A percentile compares a stretch with the other conserved stretches of the same genome.
These are phyloP conservation scores for Synergus laeviventris DNA, from an alignment of 2,888 invertebrate genomes.

Conservation along the genomic window DNA sequence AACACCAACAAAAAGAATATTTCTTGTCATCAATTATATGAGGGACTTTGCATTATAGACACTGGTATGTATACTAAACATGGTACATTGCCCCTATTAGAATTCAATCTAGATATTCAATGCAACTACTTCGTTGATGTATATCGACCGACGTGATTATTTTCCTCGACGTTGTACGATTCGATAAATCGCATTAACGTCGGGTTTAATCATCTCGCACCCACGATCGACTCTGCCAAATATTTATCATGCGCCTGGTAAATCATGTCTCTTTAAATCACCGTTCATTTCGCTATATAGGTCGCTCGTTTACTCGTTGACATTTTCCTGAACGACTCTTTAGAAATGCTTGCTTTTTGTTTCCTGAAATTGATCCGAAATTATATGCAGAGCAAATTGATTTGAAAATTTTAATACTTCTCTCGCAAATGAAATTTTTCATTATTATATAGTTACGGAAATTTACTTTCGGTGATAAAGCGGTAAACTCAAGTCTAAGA, in stretches of 20 bases:
- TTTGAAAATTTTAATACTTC: not conserved
- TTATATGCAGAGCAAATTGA: not conserved
- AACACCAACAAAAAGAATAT: not conserved
- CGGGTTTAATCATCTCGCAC: slow-evolving; percentile 32
- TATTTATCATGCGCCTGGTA: slow-evolving; percentile 18
- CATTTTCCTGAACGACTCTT: slow-evolving; percentile 10
- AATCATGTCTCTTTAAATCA: slow-evolving; percentile 28
- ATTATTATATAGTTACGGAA: not conserved
- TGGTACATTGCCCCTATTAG: slow-evolving; percentile 34
- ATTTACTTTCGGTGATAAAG: slow-evolving; percentile 7
- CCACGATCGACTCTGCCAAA: slow-evolving; percentile 35
- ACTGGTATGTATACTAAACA: not conserved
- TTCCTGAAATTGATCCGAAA: not conserved
- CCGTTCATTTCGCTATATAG: slow-evolving; percentile 10
- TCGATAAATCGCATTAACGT: slow-evolving; percentile 36
- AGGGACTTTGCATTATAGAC: not conserved
- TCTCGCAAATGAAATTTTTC: not conserved
- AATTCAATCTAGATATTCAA: slow-evolving; percentile 35
- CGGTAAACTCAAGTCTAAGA: slow-evolving; percentile 21
- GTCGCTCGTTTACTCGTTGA: slow-evolving; percentile 15
- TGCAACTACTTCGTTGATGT: slow-evolving; percentile 1
- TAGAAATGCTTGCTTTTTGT: not conserved
- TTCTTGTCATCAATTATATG: slow-evolving; percentile 13
- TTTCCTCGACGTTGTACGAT: slow-evolving; percentile 27
- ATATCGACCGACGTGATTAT: slow-evolving; percentile 23